Evolutionary conservation across 2,888 invertebrate species (phyloP).

Genomic region (Cybosia mesomella): DNA sequence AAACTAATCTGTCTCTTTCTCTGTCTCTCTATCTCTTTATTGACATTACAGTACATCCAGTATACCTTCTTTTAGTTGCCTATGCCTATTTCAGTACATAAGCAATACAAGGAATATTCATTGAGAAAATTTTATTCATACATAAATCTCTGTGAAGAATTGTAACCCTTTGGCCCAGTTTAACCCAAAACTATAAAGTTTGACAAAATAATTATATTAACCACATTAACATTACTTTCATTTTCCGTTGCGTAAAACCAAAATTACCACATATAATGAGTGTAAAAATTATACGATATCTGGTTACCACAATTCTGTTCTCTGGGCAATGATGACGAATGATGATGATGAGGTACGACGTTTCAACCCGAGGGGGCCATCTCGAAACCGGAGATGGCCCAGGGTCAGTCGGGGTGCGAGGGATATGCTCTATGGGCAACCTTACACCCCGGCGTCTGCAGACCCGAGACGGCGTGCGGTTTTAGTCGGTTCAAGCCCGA

Average conservation of each 20-base stretch:
- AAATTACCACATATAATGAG: slow-evolving; percentile 21
- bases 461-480: too few species aligned
- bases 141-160: background rate
- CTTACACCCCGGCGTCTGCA: too few species aligned
- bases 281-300: slow-evolving; percentile 46
- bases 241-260: slow-evolving; percentile 18
- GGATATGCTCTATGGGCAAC: too few species aligned
- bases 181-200: slow-evolving; percentile 11
- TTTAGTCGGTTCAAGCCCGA: too few species aligned
- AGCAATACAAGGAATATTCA: background rate
- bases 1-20: too few species aligned
- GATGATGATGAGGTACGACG: slow-evolving; percentile 29
- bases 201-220: slow-evolving; percentile 6
- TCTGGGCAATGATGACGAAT: slow-evolving; percentile 33
- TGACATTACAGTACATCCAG: too few species aligned
- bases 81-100: background rate
- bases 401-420: too few species aligned
- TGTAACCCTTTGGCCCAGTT: background rate
- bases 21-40: too few species aligned
- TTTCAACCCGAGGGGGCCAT: too few species aligned
- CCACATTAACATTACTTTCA: slow-evolving; percentile 8
- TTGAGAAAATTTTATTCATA: background rate
- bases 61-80: background rate
- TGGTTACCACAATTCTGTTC: slow-evolving; percentile 33
- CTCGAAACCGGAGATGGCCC: too few species aligned